phyloP scores from a whole-genome alignment of 2,888 invertebrate species.

The Cantharis nigra region DNA sequence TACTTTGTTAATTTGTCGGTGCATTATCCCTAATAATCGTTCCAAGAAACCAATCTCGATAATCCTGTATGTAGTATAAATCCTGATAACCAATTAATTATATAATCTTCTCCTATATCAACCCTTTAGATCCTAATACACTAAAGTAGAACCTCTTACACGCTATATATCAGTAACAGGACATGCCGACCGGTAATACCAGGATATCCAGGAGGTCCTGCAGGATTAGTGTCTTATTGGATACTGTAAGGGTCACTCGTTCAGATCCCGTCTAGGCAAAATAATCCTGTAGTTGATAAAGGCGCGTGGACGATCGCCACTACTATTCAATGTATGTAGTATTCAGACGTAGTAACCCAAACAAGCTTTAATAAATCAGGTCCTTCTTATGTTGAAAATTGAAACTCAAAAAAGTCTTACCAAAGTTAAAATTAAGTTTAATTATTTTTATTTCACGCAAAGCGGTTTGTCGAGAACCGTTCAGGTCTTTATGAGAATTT shows the following conservation, averaged over 20 bases:
- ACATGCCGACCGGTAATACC: slow-evolving; percentile 40
- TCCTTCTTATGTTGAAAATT: not conserved
- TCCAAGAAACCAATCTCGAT: slow-evolving; percentile 30
- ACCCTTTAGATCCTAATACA: slow-evolving; percentile 43
- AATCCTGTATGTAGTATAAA: slow-evolving; percentile 31
- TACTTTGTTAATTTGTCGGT: slow-evolving; percentile 3
- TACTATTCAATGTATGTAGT: slow-evolving; percentile 25
- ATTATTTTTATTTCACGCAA: too few relatives aligned
- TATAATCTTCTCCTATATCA: slow-evolving; percentile 51
- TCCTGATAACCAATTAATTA: slow-evolving; percentile 54
- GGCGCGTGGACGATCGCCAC: slow-evolving; percentile 33
- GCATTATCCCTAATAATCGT: slow-evolving; percentile 17
- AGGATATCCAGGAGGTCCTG: slow-evolving; percentile 45
- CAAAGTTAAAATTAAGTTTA: not conserved
- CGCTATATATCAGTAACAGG: slow-evolving; percentile 41
- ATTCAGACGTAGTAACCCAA: slow-evolving; percentile 8
- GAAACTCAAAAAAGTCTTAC: not conserved
- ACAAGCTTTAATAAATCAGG: slow-evolving; percentile 7
- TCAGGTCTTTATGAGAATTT: not conserved
- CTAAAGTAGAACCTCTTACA: slow-evolving; percentile 34
- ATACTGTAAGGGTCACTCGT: slow-evolving; percentile 49
- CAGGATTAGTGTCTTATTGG: slow-evolving; percentile 56
- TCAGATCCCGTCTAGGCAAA: slow-evolving; percentile 46
- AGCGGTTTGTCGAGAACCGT: not conserved
- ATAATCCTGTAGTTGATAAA: slow-evolving; percentile 52